These are phyloP conservation scores for Dasyurus viverrinus DNA, from an alignment of 2,113 vertebrate species.

Conservation along the genomic window DNA sequence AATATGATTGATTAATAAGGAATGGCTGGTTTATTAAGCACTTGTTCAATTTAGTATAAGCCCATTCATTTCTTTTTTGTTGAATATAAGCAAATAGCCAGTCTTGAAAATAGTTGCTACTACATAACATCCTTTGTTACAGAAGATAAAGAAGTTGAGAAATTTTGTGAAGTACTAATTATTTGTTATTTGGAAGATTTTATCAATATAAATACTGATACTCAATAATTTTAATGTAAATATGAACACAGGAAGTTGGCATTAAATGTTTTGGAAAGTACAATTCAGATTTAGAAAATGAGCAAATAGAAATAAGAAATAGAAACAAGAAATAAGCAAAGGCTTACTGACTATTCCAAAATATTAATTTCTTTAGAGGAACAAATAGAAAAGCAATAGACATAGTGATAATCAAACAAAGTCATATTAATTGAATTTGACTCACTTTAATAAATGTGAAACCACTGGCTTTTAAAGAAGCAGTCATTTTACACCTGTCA, in stretches of 20 bases:
- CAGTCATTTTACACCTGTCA: not conserved
- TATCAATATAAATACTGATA: not conserved
- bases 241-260: not conserved
- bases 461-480: not conserved
- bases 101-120: not conserved
- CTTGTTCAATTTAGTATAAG: conserved; percentile 22
- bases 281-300: not conserved
- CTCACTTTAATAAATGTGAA: not conserved
- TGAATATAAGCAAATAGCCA: not conserved
- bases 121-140: not conserved
- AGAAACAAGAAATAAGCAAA: not conserved
- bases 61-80: conserved; percentile 28
- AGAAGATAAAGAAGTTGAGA: not conserved
- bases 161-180: not conserved
- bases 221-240: not conserved
- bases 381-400: not conserved
- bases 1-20: not conserved
- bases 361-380: not conserved
- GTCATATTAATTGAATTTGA: not conserved
- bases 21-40: not conserved
- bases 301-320: not conserved
- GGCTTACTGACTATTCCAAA: not conserved
- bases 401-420: not conserved
- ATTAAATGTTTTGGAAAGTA: not conserved
- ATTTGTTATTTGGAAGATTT: not conserved